Evolutionary conservation across 2,888 invertebrate species (phyloP), one percentile per base, ranked within the genome.

Genomic region (Panzeria rudis): DNA sequence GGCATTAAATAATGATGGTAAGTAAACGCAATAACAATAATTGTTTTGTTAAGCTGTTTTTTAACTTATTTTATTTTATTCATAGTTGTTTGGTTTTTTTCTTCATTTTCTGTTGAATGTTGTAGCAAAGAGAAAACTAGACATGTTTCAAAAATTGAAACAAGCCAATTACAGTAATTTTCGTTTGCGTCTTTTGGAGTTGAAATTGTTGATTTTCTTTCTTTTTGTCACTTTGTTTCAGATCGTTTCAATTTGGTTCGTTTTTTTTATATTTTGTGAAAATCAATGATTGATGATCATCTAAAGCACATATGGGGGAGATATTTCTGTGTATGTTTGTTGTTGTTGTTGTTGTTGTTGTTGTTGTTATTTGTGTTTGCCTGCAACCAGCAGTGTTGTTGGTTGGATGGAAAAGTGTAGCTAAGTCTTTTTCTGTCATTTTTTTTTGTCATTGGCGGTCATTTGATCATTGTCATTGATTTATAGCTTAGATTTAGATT

Each of bases 241-340:
- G 44, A 59, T 71, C 23, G 62, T 35, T 64, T 78, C 54, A 56
- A 29, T 71, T 44, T 41, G 68, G 41, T 59, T 66, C 32, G 25
- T 25, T 68, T 23, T 17, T 25, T 77, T 68, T 79, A 68, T 59
- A 61, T 71, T 80, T 78, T 85, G 85, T 85, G 82, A 82, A 85
- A 85, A 85, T 78, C 85, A 75, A 85, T 85, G 85, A 85, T 85
- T 85, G 85, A 84, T 84, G 84, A 85, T 85, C 82, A 69, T 78
- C 50, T 73, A 61, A 59, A 76, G 35, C 85, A 81, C 81, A 85
- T 82, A 85, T 78, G 85, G 85, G 85, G 82, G 85, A 85, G 81
- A 85, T 82, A 78, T 73, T 71, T 80, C 62, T 23, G 73, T 35
- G 9, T 20, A 25, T 35, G 61, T 23, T 50, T 23, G 29, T 59